Base-by-base conservation (phyloP, 2,888 invertebrate species). In the Neria commutata region DNA sequence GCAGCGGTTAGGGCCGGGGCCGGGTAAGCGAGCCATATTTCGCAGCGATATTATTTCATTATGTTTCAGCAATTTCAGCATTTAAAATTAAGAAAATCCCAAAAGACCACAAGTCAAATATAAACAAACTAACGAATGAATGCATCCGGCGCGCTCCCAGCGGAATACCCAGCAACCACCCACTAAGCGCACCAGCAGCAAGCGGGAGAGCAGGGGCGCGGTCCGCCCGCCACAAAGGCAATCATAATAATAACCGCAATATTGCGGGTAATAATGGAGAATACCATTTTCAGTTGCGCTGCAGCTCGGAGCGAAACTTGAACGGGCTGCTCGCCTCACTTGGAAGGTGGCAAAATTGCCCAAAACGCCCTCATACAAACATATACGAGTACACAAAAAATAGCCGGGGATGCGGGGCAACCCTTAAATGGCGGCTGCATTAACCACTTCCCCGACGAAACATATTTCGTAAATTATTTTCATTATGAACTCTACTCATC, bases 51-150 rank as follows among this genome's bases (percentile, higher is more conserved):
- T 64, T 65, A 64, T 69, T 69, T 65, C 65, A 65, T 67, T 63
- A 65, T 65, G 61, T 58, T 62, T 59, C 60, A 64, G 73, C 73
- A 74, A 74, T 74, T 74, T 75, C 63, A 66, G 71, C 75, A 77
- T 76, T 77, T 78, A 76, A 77, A 77, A 76, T 78, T 75, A 76
- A 75, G 77, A 71, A 76, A 77, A 75, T 77, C 77, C 78, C 67
- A 55, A 66, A 67, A 67, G 69, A 69, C 67, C 64, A 62, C 51
- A 61, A 64, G 57, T 45, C 64, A 64, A 64, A 61, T 71, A 74
- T 70, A 71, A 75, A 73, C 76, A 75, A 75, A 72, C 73, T 67
- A 73, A 72, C 46, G 70, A 70, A 73, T 72, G 68, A 54, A 47
- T 47, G 52, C 71, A 71, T 54, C 64, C 64, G 54, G 60, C 61